Evolutionary conservation across 2,113 vertebrate species (phyloP), one percentile per base, ranked within the genome.

Genomic region (Saimiri boliviensis): DNA sequence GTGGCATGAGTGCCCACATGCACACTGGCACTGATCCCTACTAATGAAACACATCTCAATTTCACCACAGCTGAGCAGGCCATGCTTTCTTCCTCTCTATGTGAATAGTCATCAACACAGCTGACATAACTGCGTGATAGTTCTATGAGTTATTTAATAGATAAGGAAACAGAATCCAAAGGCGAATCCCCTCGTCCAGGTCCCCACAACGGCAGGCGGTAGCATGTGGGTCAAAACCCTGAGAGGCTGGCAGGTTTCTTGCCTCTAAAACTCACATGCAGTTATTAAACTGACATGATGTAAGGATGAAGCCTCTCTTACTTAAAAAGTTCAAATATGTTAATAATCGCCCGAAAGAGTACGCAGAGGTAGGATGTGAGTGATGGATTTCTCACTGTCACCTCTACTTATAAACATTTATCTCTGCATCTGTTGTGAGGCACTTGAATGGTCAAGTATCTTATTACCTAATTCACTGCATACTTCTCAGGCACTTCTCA

Each of bases 1-100:
- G 37, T 2, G 1, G 0, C 10, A 1, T 1, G 0, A 2, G 4
- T 9, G 30, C 47, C 91, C 74, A 2, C 0, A 0, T 0, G 23
- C 17, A 74, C 30, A 12, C 21, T 4, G 13, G 35, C 1, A 1
- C 35, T n/a, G 47, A 3, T 32, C 40, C 66, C 47, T 42, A 5
- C 90, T 16, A 2, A 35, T 8, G 8, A 73, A n/a, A 68, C 7
- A 21, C 25, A 20, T 42, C 27, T 23, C 63, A 23, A 17, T 37
- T 30, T 25, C 52, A 73, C 3, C 3, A 40, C 27, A 47, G 30
- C 54, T 54, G 35, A 21, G 6, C 12, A n/a, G 30, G 17, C 21
- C 12, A 8, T 0, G 23, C 4, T 19, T 37, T 10, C 42, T 16
- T n/a, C 23, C 3, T 21, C 60, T 16, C 68, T 16, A 10, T 0